These are phyloP conservation scores for Cynodonichthys magdalenae DNA, from an alignment of 2,797 vertebrate species.

Conservation along the genomic window DNA sequence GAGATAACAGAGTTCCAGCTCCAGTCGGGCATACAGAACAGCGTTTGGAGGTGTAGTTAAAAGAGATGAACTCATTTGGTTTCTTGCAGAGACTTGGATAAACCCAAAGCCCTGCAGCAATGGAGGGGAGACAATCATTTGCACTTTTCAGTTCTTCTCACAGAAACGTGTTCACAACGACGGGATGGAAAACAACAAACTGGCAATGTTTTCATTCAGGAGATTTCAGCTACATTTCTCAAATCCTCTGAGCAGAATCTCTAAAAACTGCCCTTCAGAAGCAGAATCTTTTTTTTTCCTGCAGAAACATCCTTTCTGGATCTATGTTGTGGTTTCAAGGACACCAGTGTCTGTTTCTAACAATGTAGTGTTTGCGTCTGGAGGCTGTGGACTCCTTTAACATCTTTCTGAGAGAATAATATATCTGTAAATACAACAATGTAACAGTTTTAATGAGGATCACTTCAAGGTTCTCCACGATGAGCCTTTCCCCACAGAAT, in stretches of 20 bases:
- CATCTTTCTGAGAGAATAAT: too few species aligned
- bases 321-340: too few species aligned
- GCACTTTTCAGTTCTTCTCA: background rate
- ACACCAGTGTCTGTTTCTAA: too few species aligned
- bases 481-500: constrained; percentile 86
- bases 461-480: constrained; percentile 87
- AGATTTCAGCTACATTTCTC: background rate
- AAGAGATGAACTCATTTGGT: background rate
- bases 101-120: background rate
- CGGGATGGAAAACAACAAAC: background rate
- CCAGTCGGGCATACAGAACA: background rate
- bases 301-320: too few species aligned
- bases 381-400: too few species aligned
- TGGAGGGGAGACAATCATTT: background rate
- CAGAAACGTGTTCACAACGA: background rate
- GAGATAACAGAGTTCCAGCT: background rate
- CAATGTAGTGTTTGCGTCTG: too few species aligned
- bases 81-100: background rate
- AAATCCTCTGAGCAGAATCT: too few species aligned
- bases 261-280: background rate
- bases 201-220: background rate
- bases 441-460: constrained; percentile 19
- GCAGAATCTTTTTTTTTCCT: too few species aligned
- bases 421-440: too few species aligned
- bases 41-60: background rate